Evolutionary conservation across 2,113 vertebrate genomes (phyloP).

Genomic region (Prietella phreatophila): DNA sequence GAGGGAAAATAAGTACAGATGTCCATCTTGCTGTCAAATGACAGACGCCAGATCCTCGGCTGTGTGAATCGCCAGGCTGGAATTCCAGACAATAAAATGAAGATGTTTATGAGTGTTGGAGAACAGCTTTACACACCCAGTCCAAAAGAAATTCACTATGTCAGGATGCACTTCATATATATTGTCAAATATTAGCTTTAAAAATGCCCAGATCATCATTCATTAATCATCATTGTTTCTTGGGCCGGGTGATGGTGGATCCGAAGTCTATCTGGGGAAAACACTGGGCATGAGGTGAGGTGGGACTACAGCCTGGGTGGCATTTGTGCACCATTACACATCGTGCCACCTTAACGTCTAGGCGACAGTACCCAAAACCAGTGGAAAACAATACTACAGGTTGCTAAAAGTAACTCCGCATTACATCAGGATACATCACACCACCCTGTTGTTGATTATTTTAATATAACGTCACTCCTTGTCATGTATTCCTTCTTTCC

Average conservation of each 20-base stretch:
- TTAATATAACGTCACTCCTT: not conserved
- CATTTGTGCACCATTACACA: not conserved
- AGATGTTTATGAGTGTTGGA: not conserved
- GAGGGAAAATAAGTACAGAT: conserved; percentile 25
- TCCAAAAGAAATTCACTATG: not conserved
- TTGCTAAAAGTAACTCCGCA: not conserved
- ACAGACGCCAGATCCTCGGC: conserved; percentile 36
- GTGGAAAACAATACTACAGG: too few species aligned
- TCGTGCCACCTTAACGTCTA: not conserved
- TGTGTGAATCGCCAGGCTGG: not conserved
- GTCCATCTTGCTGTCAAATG: conserved; percentile 15
- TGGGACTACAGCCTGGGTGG: not conserved
- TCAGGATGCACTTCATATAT: not conserved
- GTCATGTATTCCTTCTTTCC: not conserved
- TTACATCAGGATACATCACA: not conserved
- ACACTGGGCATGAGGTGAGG: not conserved
- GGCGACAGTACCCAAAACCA: too few species aligned
- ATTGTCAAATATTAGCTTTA: not conserved
- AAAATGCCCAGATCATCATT: not conserved
- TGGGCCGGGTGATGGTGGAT: not conserved
- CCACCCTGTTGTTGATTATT: not conserved
- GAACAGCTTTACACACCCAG: not conserved
- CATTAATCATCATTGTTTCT: not conserved
- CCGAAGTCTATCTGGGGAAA: not conserved
- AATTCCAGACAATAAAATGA: not conserved